These are phyloP conservation scores for Platypus cylindrus DNA, from an alignment of 2,888 invertebrate genomes.

Conservation along the genomic window DNA sequence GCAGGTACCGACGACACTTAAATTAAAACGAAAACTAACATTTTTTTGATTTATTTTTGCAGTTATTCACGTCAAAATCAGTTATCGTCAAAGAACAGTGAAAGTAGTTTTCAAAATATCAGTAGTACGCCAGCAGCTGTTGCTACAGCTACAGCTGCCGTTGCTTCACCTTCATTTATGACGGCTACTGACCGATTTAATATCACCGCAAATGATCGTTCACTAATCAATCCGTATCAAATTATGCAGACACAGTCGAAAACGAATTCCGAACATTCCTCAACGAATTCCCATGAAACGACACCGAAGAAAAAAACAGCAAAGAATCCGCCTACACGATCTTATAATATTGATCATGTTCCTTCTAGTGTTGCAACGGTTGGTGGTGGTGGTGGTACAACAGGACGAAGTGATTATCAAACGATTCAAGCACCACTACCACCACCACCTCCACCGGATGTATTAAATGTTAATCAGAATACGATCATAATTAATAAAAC, in stretches of 20 bases:
- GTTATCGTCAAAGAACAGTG: constrained; percentile 66
- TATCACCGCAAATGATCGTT: too few relatives aligned
- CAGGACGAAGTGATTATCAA: too few relatives aligned
- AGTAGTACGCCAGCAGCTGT: too few relatives aligned
- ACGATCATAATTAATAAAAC: constrained; percentile 10
- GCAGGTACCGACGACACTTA: too few relatives aligned
- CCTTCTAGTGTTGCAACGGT: too few relatives aligned
- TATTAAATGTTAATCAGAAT: constrained; percentile 42
- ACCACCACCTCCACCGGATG: constrained; percentile 39
- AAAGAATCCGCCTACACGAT: not conserved
- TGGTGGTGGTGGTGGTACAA: too few relatives aligned
- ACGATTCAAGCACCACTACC: too few relatives aligned
- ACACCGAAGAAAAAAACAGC: constrained; percentile 19
- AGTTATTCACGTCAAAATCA: constrained; percentile 85
- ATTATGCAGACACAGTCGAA: constrained; percentile 20
- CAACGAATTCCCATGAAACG: constrained; percentile 27
- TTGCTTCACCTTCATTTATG: constrained; percentile 39
- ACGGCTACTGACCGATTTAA: constrained; percentile 27
- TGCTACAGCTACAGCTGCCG: too few relatives aligned
- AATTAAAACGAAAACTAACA: too few relatives aligned
- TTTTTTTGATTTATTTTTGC: too few relatives aligned
- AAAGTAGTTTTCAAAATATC: constrained; percentile 43
- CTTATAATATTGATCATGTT: not conserved
- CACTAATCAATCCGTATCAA: constrained; percentile 23
- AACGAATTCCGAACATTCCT: constrained; percentile 27